Evolutionary conservation across 2,113 vertebrate species (phyloP).

Genomic region (Corythoichthys intestinalis): DNA sequence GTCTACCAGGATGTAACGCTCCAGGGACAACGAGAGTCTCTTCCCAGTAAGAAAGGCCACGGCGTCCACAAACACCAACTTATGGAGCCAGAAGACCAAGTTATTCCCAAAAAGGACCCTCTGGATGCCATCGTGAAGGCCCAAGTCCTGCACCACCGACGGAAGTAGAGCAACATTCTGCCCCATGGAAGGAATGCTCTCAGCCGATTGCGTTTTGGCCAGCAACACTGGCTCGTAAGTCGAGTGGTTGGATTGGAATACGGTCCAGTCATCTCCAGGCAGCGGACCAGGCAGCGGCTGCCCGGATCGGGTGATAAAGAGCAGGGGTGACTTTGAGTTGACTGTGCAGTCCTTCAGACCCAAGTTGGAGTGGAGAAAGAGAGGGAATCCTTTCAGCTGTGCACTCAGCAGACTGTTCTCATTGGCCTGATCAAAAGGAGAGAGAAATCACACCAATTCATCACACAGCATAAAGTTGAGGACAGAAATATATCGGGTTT

Average conservation of each 20-base stretch:
- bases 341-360: conserved; percentile 94
- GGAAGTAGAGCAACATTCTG: conserved; percentile 84
- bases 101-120: conserved; percentile 95
- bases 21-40: conserved; percentile 86
- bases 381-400: conserved; percentile 96
- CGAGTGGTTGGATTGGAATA: conserved; percentile 97
- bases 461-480: conserved; percentile 39
- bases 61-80: conserved; percentile 90
- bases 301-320: conserved; percentile 88
- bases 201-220: conserved; percentile 89
- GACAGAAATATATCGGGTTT: conserved; percentile 40
- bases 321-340: conserved; percentile 90
- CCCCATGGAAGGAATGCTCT: conserved; percentile 83
- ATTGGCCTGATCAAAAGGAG: conserved; percentile 79
- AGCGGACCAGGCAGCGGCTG: conserved; percentile 89
- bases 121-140: conserved; percentile 93
- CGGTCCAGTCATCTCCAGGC: conserved; percentile 94
- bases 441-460: conserved; percentile 44
- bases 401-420: conserved; percentile 97
- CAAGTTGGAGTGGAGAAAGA: conserved; percentile 95
- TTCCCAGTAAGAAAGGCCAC: conserved; percentile 94
- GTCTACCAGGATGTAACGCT: conserved; percentile 93
- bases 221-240: conserved; percentile 91
- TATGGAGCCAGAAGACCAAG: conserved; percentile 96
- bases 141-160: conserved; percentile 94